Percentiles rank a stretch among this genome's conserved stretches.
phyloP scores from a whole-genome alignment of 2,113 vertebrate species.

The Cairina moschata region DNA sequence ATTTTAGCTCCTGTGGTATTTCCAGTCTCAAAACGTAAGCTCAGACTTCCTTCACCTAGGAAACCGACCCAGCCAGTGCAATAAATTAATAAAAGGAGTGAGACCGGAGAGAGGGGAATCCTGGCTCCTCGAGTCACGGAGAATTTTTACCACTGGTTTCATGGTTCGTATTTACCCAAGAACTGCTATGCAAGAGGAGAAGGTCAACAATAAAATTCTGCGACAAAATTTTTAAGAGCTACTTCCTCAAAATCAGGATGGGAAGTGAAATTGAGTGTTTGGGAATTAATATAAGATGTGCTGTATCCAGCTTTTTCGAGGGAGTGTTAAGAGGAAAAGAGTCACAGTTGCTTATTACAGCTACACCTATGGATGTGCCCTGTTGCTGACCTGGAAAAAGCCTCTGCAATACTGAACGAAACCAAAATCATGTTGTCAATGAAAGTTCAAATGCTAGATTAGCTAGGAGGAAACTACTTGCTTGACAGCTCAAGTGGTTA shows the following conservation, averaged over 20 bases:
- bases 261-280: neutral
- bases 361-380: neutral
- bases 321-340: neutral
- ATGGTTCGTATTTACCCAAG: neutral
- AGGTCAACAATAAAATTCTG: neutral
- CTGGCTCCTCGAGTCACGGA: neutral
- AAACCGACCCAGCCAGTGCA: neutral
- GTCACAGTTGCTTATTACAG: neutral
- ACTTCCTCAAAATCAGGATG: neutral
- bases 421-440: neutral
- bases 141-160: neutral
- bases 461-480: neutral
- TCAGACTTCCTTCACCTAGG: neutral
- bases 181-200: neutral
- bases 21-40: neutral
- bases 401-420: slow-evolving; percentile 13
- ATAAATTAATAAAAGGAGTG: neutral
- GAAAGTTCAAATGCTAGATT: neutral
- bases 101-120: neutral
- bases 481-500: neutral
- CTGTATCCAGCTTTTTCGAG: neutral
- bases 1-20: neutral
- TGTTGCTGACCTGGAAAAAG: neutral
- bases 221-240: neutral
- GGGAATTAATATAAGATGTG: neutral